Evolutionary conservation across 2,797 vertebrate genomes (phyloP).

Genomic region (Sparidentex hasta): DNA sequence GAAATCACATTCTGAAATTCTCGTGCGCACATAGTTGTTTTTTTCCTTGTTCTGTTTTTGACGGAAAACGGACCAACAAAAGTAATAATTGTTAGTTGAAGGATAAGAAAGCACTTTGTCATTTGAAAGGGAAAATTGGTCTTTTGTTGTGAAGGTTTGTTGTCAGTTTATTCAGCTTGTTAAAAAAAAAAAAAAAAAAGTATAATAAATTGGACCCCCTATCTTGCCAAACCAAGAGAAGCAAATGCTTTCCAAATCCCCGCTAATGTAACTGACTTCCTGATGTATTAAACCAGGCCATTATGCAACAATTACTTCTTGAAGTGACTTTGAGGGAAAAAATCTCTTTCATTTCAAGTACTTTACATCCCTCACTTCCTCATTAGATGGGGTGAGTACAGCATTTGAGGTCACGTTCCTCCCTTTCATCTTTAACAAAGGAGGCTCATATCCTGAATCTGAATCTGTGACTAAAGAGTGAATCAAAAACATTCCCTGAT

Average conservation of each 20-base stretch:
- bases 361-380: neutral
- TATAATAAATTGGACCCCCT: too few species aligned
- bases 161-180: neutral
- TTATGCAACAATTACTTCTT: neutral
- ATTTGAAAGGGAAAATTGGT: neutral
- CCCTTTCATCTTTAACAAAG: constrained; percentile 4
- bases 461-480: neutral
- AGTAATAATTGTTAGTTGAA: neutral
- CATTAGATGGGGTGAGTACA: neutral
- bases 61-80: neutral
- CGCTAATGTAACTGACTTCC: neutral
- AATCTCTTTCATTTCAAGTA: neutral
- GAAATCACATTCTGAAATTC: constrained; percentile 7
- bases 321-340: neutral
- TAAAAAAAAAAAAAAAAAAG: too few species aligned
- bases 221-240: neutral
- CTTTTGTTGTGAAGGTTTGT: neutral
- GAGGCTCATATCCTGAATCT: neutral
- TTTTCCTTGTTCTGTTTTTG: constrained; percentile 4
- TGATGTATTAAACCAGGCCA: neutral
- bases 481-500: neutral
- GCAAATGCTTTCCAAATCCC: neutral
- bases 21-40: constrained; percentile 6
- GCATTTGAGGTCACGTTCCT: neutral
- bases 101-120: too few species aligned